Percentiles rank a stretch among this genome's conserved stretches.
Evolutionary conservation across 2,113 vertebrate genomes (phyloP).

Genomic region (Bettongia penicillata): DNA sequence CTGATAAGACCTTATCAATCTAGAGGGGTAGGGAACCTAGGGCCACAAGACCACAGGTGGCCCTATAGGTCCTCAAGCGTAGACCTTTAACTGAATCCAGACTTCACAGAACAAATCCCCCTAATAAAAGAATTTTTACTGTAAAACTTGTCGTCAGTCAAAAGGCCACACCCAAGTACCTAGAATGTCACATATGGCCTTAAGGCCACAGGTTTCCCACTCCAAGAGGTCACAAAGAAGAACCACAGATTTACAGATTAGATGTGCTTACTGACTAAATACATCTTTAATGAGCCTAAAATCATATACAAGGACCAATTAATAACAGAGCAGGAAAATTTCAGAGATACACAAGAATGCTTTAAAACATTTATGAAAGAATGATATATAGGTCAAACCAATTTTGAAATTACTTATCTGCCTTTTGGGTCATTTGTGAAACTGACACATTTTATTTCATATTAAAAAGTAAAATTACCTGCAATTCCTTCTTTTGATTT

Average conservation of each 20-base stretch:
- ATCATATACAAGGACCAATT: not conserved
- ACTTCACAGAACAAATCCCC: no score
- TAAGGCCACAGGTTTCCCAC: no score
- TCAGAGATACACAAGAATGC: not conserved
- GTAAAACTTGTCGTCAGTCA: no score
- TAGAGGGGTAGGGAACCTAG: no score
- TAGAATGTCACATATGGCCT: no score
- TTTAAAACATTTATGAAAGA: constrained; percentile 12
- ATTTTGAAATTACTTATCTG: constrained; percentile 17
- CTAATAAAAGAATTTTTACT: no score
- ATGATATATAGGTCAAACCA: not conserved
- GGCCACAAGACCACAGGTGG: no score
- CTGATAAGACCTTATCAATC: not conserved
- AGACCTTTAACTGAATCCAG: no score
- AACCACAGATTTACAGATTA: not conserved
- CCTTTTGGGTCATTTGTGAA: constrained; percentile 35
- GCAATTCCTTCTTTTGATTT: not conserved
- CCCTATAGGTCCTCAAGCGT: no score
- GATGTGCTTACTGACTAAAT: not conserved
- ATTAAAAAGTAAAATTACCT: not conserved
- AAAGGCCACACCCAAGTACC: no score
- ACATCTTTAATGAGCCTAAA: not conserved
- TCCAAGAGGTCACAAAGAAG: not conserved
- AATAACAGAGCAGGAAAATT: not conserved
- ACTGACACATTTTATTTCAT: not conserved